Conservation (phyloP, 1,140 invertebrate species). For the Drosophila littoralis region DNA sequence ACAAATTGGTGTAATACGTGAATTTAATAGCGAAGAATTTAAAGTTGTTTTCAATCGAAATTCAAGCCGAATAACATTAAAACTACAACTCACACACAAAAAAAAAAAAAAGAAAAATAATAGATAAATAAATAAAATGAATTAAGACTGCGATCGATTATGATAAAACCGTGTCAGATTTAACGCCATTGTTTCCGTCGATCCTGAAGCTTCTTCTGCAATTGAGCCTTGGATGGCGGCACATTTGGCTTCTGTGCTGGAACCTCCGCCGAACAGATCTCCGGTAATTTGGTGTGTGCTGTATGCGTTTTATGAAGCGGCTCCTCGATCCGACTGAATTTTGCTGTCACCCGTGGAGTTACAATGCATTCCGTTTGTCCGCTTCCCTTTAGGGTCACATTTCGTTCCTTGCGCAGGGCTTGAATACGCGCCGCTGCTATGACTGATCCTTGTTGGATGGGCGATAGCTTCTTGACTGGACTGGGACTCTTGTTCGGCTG, state of each 20-base stretch:
- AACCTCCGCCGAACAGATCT: neutral
- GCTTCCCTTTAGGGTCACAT: neutral
- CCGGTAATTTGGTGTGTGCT: neutral
- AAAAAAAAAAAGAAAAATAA: neutral
- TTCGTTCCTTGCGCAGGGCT: neutral
- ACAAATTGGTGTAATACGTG: neutral
- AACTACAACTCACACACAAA: neutral
- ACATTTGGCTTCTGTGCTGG: neutral
- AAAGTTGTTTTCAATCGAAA: neutral
- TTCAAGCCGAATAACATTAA: neutral
- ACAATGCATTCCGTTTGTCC: neutral
- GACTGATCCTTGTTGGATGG: neutral
- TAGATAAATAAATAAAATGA: neutral
- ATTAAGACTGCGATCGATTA: neutral
- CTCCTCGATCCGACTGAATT: too few relatives aligned
- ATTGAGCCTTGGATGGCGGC: slow-evolving; percentile 14
- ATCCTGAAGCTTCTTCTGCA: slow-evolving; percentile 21
- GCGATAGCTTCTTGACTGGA: neutral
- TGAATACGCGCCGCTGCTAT: neutral
- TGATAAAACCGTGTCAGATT: neutral
- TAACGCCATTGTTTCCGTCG: slow-evolving; percentile 35
- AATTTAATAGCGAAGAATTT: neutral
- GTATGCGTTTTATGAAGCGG: neutral
- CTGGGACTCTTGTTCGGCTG: neutral
- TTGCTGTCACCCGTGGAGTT: neutral